phyloP scores from a whole-genome alignment of 1,140 invertebrate species.

The Trichonephila clavata region DNA sequence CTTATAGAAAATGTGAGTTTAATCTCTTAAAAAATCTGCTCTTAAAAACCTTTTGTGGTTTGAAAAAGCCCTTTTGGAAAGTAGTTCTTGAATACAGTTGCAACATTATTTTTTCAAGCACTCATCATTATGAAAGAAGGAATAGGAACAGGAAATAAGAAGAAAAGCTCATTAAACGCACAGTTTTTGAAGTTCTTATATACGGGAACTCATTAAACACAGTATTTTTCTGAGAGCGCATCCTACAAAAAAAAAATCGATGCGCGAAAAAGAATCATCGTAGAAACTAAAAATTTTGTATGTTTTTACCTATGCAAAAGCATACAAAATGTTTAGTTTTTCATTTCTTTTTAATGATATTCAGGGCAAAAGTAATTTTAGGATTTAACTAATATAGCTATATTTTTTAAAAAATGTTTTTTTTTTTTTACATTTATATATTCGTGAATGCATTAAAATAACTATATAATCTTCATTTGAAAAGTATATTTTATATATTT shows the following conservation, averaged over 20 bases:
- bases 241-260: slow-evolving; percentile 18
- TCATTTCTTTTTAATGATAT: background rate
- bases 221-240: slow-evolving; percentile 5
- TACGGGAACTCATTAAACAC: slow-evolving; percentile 39
- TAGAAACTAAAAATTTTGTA: background rate
- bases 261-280: background rate
- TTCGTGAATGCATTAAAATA: too few relatives aligned
- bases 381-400: too few relatives aligned
- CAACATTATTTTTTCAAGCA: slow-evolving; percentile 27
- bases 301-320: background rate
- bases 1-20: background rate
- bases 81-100: background rate
- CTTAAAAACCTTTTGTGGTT: background rate
- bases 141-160: slow-evolving; percentile 15
- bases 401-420: too few relatives aligned
- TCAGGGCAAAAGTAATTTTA: background rate
- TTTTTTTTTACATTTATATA: too few relatives aligned
- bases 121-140: background rate
- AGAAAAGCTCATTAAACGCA: slow-evolving; percentile 43
- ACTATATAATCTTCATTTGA: too few relatives aligned
- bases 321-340: too few relatives aligned
- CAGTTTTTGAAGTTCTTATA: slow-evolving; percentile 15
- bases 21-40: background rate
- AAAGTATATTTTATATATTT: too few relatives aligned
- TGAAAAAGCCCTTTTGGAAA: background rate